A percentile compares a stretch with the other conserved stretches of the same genome.
Conservation (phyloP, 2,113 vertebrate species). For the Pituophis catenifer region DNA sequence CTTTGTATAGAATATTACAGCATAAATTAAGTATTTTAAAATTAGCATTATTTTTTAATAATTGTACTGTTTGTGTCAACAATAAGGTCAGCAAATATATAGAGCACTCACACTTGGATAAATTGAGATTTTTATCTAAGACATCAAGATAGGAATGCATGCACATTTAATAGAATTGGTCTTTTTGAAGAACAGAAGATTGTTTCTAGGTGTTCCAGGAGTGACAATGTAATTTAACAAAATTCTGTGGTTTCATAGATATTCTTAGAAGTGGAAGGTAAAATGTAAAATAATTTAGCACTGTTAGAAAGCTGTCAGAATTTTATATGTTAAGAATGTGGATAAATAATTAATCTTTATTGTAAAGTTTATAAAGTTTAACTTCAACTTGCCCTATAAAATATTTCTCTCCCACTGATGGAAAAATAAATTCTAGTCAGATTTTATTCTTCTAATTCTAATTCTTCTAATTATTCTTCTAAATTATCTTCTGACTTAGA, state of each 20-base stretch:
- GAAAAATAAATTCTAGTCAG: not conserved
- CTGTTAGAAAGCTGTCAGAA: not conserved
- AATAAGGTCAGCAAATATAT: not conserved
- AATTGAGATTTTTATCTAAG: not conserved
- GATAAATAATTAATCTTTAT: not conserved
- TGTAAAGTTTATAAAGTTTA: not conserved
- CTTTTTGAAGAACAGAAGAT: not conserved
- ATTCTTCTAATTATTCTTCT: not conserved
- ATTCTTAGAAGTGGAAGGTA: not conserved
- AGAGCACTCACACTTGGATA: not conserved
- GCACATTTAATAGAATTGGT: not conserved
- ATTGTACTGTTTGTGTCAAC: not conserved
- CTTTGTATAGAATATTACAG: not conserved
- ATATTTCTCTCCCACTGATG: not conserved
- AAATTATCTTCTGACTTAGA: not conserved
- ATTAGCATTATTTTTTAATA: not conserved
- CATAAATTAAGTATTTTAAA: not conserved
- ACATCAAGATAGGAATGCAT: not conserved
- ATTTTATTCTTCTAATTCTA: not conserved
- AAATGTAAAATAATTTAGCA: not conserved
- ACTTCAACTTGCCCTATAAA: not conserved
- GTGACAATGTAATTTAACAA: not conserved
- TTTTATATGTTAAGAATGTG: not conserved
- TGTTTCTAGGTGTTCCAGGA: not conserved
- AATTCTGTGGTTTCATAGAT: not conserved